phyloP scores from a whole-genome alignment of 2,113 vertebrate species.

The Nothoprocta perdicaria region DNA sequence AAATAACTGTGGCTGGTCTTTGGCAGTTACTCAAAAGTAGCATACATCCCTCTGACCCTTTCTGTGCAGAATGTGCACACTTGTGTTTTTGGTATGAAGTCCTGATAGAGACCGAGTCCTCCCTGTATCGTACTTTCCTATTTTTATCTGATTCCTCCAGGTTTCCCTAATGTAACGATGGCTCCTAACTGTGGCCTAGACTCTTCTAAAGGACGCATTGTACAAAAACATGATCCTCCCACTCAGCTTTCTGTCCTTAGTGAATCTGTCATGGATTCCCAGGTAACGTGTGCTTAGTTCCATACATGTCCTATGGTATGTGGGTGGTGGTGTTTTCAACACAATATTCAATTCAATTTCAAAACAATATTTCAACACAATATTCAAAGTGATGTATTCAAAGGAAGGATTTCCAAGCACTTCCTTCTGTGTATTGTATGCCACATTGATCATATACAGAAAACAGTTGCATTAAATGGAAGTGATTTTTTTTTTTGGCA shows the following conservation, averaged over 20 bases:
- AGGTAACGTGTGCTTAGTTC: constrained; percentile 74
- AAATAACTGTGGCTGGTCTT: neutral
- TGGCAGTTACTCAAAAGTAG: neutral
- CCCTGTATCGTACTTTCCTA: neutral
- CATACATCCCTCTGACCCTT: neutral
- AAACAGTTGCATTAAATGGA: neutral
- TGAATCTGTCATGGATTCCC: constrained; percentile 84
- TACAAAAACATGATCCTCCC: constrained; percentile 79
- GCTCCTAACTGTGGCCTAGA: constrained; percentile 83
- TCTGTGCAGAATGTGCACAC: neutral
- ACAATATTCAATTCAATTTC: too few species aligned
- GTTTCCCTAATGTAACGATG: constrained; percentile 89
- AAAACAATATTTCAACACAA: neutral
- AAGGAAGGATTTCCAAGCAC: neutral
- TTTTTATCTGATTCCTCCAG: constrained; percentile 73
- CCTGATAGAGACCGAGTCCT: neutral
- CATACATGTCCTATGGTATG: neutral
- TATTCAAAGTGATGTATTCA: neutral
- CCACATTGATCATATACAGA: neutral
- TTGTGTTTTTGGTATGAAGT: neutral
- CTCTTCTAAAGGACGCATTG: constrained; percentile 74
- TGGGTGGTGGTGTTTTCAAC: neutral
- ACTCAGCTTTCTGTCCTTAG: constrained; percentile 80
- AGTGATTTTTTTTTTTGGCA: neutral
- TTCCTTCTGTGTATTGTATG: neutral